phyloP scores from a whole-genome alignment of 2,113 vertebrate species.

The Toxotes chatareus region DNA sequence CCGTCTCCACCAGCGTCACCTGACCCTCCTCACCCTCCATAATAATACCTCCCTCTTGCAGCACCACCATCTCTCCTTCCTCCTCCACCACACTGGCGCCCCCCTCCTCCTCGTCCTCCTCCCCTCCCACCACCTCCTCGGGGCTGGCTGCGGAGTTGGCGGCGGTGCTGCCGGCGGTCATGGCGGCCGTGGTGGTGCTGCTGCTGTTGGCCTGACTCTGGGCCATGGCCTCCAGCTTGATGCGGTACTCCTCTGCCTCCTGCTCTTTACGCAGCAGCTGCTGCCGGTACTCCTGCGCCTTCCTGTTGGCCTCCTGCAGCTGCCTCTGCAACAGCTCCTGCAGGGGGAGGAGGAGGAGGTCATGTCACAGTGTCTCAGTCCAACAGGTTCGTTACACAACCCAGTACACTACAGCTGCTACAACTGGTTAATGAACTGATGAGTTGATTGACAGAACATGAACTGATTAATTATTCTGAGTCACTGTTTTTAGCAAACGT shows the following conservation, averaged over 20 bases:
- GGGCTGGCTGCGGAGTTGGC: slow-evolving; percentile 57
- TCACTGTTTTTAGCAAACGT: no score
- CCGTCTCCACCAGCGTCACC: slow-evolving; percentile 79
- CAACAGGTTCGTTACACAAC: no score
- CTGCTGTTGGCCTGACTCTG: slow-evolving; percentile 77
- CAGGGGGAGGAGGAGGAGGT: not conserved
- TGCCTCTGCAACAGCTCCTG: slow-evolving; percentile 87
- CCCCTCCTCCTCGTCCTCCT: slow-evolving; percentile 72
- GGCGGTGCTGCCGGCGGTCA: not conserved
- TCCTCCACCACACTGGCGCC: slow-evolving; percentile 69
- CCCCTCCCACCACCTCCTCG: slow-evolving; percentile 74
- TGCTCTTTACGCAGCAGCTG: slow-evolving; percentile 90
- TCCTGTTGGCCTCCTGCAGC: slow-evolving; percentile 87
- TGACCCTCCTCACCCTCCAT: slow-evolving; percentile 83
- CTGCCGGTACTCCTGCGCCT: slow-evolving; percentile 89
- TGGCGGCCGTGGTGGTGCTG: not conserved
- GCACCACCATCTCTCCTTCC: slow-evolving; percentile 80
- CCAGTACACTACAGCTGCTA: no score
- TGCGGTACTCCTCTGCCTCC: slow-evolving; percentile 89
- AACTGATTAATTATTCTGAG: not conserved
- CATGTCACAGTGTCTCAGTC: not conserved
- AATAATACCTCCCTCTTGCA: slow-evolving; percentile 82
- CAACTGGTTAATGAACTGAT: no score
- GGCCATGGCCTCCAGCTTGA: slow-evolving; percentile 88
- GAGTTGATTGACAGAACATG: no score